These are phyloP conservation scores for Caenorhabditis panamensis DNA, from an alignment of 2,888 invertebrate species.

Conservation along the genomic window DNA sequence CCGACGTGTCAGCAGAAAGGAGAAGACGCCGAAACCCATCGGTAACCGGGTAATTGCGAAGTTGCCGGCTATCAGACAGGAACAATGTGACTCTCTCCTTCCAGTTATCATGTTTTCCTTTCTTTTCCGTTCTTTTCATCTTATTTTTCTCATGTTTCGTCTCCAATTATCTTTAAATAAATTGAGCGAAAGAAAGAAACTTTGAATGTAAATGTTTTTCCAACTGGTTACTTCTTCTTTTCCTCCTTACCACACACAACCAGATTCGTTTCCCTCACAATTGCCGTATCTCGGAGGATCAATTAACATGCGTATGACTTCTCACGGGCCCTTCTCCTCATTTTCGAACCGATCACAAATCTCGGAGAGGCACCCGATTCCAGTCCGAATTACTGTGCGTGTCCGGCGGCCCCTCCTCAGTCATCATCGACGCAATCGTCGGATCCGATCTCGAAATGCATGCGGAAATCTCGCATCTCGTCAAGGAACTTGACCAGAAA, in stretches of 20 bases:
- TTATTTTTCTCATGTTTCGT: neutral
- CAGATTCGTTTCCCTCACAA: slow-evolving; percentile 10
- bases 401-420: neutral
- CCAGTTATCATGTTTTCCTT: slow-evolving; percentile 1
- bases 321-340: neutral
- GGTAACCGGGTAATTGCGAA: slow-evolving; percentile 8
- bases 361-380: slow-evolving; percentile 11
- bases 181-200: neutral
- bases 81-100: no score
- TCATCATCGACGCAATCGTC: slow-evolving; percentile 32
- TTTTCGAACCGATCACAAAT: slow-evolving; percentile 18
- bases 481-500: slow-evolving; percentile 34
- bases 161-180: neutral
- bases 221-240: slow-evolving; percentile 15
- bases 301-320: slow-evolving; percentile 15
- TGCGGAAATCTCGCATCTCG: slow-evolving; percentile 30
- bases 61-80: neutral
- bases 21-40: neutral
- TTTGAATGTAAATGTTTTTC: neutral
- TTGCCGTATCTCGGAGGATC: slow-evolving; percentile 17
- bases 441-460: slow-evolving; percentile 33
- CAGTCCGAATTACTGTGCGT: slow-evolving; percentile 26
- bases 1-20: slow-evolving; percentile 26
- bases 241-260: no score
- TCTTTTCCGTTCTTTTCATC: no score